A percentile compares a stretch with the other conserved stretches of the same genome.
Conservation (phyloP, 2,888 invertebrate species). For the Cynaeus angustus region DNA sequence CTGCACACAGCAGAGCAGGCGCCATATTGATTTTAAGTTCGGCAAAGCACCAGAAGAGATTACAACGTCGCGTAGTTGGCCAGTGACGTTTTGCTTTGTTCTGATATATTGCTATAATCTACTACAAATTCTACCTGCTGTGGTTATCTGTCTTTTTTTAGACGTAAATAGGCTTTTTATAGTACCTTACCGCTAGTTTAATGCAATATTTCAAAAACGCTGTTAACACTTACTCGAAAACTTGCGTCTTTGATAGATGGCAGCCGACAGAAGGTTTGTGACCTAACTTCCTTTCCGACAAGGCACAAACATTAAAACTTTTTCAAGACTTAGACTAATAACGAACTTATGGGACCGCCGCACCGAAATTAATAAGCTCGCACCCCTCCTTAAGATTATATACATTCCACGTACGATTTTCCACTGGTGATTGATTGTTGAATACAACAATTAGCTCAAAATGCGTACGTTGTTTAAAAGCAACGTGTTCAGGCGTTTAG, state of each 20-base stretch:
- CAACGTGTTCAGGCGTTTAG: constrained; percentile 48
- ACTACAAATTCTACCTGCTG: constrained; percentile 53
- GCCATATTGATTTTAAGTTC: constrained; percentile 72
- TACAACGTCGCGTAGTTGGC: constrained; percentile 60
- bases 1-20: constrained; percentile 69
- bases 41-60: constrained; percentile 53
- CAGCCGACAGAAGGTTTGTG: constrained; percentile 44
- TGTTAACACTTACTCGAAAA: constrained; percentile 50
- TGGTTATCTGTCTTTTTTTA: constrained; percentile 54
- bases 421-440: too few species aligned
- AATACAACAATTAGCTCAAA: constrained; percentile 9
- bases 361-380: constrained; percentile 42
- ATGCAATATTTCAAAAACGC: constrained; percentile 49
- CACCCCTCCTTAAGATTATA: constrained; percentile 37
- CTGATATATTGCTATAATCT: constrained; percentile 59
- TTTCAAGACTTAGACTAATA: constrained; percentile 43
- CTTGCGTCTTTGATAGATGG: constrained; percentile 51
- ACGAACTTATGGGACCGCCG: constrained; percentile 42
- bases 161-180: constrained; percentile 49
- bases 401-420: too few species aligned
- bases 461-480: constrained; percentile 24
- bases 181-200: constrained; percentile 39
- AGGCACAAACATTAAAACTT: constrained; percentile 48
- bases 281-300: constrained; percentile 44
- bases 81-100: constrained; percentile 57